These are phyloP conservation scores for Piprites chloris DNA, from an alignment of 2,113 vertebrate species.

Conservation along the genomic window DNA sequence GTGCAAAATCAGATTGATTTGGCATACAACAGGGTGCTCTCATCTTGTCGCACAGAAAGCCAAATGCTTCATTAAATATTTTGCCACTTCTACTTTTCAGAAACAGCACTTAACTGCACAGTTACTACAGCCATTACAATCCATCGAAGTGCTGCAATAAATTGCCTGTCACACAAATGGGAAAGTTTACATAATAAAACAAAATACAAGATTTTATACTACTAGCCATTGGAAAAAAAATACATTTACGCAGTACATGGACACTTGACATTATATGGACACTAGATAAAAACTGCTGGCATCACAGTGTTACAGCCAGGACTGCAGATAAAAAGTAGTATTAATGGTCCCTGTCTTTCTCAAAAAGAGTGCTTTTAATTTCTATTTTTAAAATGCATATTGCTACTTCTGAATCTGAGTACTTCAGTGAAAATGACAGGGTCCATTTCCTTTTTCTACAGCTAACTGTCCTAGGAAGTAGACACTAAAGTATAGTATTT, in stretches of 20 bases:
- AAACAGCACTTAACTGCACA: constrained; percentile 45
- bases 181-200: constrained; percentile 46
- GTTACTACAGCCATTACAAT: constrained; percentile 6
- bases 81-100: constrained; percentile 43
- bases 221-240: neutral
- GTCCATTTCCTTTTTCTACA: neutral
- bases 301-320: neutral
- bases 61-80: constrained; percentile 58
- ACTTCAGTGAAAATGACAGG: neutral
- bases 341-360: neutral
- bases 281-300: neutral
- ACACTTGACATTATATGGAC: no score
- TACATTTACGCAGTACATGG: neutral
- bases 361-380: neutral
- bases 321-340: neutral
- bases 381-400: neutral
- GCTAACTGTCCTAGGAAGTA: neutral
- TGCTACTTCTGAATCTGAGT: neutral
- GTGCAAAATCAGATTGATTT: constrained; percentile 60
- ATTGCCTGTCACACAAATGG: constrained; percentile 21
- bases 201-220: constrained; percentile 25
- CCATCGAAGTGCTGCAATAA: constrained; percentile 21
- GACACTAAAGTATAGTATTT: neutral
- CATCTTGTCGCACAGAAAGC: constrained; percentile 21
- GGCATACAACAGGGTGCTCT: constrained; percentile 47